Percentiles rank a stretch among this genome's conserved stretches.
Evolutionary conservation across 2,888 invertebrate genomes (phyloP).

Genomic region (Trissoscelio sp.): DNA sequence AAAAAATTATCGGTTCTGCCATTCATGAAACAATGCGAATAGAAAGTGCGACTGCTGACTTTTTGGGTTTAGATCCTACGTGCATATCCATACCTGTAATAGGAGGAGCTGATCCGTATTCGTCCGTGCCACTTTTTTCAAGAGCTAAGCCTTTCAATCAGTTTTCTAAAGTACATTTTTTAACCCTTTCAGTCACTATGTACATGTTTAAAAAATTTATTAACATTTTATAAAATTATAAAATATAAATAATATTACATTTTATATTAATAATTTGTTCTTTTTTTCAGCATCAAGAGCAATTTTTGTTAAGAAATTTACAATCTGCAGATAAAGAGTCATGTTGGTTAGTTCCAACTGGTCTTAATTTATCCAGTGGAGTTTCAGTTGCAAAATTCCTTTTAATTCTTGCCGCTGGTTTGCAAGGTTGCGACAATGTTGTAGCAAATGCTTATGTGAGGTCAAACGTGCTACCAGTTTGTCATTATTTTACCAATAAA

Average conservation of each 20-base stretch:
- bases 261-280: background rate
- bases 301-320: conserved; percentile 72
- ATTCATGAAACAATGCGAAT: conserved; percentile 76
- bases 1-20: conserved; percentile 77
- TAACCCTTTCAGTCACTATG: too few species aligned
- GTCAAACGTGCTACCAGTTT: conserved; percentile 76
- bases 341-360: conserved; percentile 57
- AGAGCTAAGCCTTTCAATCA: conserved; percentile 73
- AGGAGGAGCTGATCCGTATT: conserved; percentile 78
- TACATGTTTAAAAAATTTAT: too few species aligned
- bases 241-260: background rate
- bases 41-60: conserved; percentile 75
- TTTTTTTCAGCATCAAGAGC: conserved; percentile 67
- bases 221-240: background rate
- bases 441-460: conserved; percentile 76
- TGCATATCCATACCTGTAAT: conserved; percentile 77
- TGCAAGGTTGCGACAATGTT: conserved; percentile 73
- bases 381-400: conserved; percentile 77
- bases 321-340: conserved; percentile 73
- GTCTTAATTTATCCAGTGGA: conserved; percentile 74
- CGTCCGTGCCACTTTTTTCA: conserved; percentile 78
- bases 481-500: conserved; percentile 77
- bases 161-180: conserved; percentile 69
- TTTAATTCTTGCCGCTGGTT: conserved; percentile 73
- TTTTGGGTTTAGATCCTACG: conserved; percentile 76